Conservation (phyloP, 2,797 vertebrate species). For the Nannoperca australis region DNA sequence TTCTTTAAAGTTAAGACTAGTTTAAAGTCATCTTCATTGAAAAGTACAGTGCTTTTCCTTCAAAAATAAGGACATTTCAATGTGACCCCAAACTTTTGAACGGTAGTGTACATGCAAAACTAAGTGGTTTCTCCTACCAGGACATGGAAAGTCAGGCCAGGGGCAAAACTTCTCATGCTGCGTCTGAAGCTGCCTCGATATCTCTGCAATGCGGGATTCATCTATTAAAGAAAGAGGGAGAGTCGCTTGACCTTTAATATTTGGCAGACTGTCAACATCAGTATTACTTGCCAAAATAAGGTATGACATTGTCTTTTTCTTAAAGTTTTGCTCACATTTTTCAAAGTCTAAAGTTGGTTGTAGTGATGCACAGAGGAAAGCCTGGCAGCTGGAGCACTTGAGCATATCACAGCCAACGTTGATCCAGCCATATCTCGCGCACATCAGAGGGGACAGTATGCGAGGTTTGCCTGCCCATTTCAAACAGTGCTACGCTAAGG, state of each 20-base stretch:
- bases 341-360: constrained; percentile 89
- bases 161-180: constrained; percentile 97
- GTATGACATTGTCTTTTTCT: neutral
- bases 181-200: constrained; percentile 88
- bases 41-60: no score
- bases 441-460: constrained; percentile 90
- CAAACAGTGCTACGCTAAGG: constrained; percentile 89
- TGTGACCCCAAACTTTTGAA: no score
- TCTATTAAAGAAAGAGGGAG: constrained; percentile 81
- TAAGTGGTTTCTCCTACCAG: constrained; percentile 83
- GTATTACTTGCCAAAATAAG: constrained; percentile 17
- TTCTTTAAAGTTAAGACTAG: no score
- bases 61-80: no score
- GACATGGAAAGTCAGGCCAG: constrained; percentile 96
- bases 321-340: constrained; percentile 86
- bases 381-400: constrained; percentile 94
- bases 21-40: no score
- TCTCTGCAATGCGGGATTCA: constrained; percentile 89
- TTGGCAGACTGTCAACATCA: constrained; percentile 29
- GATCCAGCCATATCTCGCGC: constrained; percentile 93
- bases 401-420: constrained; percentile 92
- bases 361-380: constrained; percentile 92
- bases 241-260: constrained; percentile 15
- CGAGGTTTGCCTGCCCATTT: constrained; percentile 93
- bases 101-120: no score